Evolutionary conservation across 1,140 invertebrate genomes (phyloP).

Genomic region (Atta texana): DNA sequence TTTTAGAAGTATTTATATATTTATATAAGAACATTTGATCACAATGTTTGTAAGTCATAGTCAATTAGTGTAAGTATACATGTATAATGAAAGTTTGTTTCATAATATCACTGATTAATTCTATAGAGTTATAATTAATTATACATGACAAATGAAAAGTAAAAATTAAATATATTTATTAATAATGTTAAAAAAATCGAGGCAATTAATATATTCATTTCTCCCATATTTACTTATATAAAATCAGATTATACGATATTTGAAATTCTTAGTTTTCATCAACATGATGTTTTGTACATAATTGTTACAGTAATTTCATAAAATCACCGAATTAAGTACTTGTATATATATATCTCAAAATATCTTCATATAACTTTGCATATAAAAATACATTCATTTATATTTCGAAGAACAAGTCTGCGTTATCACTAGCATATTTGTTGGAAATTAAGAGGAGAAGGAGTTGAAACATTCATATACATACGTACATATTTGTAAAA

Average conservation of each 20-base stretch:
- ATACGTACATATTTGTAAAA: neutral
- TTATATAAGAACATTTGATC: neutral
- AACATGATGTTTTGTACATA: neutral
- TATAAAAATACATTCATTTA: slow-evolving; percentile 40
- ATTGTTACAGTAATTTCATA: neutral
- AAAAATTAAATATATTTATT: neutral
- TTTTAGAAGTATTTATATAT: slow-evolving; percentile 10
- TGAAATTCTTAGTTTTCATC: neutral
- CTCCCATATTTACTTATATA: neutral
- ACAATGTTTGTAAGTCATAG: neutral
- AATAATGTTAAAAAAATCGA: neutral
- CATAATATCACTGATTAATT: neutral
- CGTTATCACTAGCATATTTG: neutral
- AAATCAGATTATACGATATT: neutral
- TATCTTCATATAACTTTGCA: slow-evolving; percentile 1
- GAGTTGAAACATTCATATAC: neutral
- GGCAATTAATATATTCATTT: neutral
- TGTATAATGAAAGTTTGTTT: neutral
- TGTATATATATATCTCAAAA: neutral
- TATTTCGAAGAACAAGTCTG: neutral
- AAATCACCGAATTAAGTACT: neutral
- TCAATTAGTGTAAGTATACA: neutral
- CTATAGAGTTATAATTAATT: neutral
- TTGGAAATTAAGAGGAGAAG: slow-evolving; percentile 6
- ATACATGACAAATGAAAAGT: neutral